Evolutionary conservation across 92 coral and sea anemone genomes (phyloP).

Genomic region (Parazoanthus swiftii): DNA sequence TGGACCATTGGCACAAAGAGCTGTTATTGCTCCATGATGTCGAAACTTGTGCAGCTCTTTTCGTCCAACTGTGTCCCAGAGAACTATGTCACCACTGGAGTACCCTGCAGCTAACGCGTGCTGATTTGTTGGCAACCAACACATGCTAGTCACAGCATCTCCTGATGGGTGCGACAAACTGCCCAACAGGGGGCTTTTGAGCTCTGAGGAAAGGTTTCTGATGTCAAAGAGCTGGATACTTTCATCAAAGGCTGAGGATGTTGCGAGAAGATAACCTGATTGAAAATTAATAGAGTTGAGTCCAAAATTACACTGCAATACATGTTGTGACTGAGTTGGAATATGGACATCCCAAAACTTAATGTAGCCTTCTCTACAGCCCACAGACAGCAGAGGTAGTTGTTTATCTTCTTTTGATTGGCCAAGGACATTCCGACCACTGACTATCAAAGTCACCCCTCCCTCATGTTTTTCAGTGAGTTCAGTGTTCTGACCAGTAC

Average conservation of each 20-base stretch:
- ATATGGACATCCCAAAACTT: constrained; percentile 68
- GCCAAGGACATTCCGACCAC: constrained; percentile 49
- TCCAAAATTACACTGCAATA: constrained; percentile 61
- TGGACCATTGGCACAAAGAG: constrained; percentile 53
- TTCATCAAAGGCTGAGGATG: constrained; percentile 57
- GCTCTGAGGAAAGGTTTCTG: constrained; percentile 61
- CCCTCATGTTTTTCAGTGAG: constrained; percentile 66
- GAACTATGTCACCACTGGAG: constrained; percentile 57
- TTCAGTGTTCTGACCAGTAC: constrained; percentile 50
- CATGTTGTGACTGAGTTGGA: constrained; percentile 53
- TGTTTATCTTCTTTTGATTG: constrained; percentile 36
- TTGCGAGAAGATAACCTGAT: constrained; percentile 51
- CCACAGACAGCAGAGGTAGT: constrained; percentile 48
- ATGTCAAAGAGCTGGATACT: constrained; percentile 66
- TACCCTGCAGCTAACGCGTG: constrained; percentile 66
- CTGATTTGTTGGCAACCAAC: constrained; percentile 50
- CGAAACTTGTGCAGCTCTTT: constrained; percentile 51
- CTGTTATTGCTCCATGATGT: constrained; percentile 62
- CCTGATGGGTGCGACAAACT: constrained; percentile 44
- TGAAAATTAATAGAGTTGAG: constrained; percentile 47
- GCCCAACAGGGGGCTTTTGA: constrained; percentile 52
- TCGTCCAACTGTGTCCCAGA: constrained; percentile 66
- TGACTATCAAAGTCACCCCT: constrained; percentile 49
- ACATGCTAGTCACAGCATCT: constrained; percentile 38
- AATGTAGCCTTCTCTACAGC: constrained; percentile 67